Conservation (phyloP, 1,140 invertebrate genomes). For the Oncopodura yosiiana region DNA sequence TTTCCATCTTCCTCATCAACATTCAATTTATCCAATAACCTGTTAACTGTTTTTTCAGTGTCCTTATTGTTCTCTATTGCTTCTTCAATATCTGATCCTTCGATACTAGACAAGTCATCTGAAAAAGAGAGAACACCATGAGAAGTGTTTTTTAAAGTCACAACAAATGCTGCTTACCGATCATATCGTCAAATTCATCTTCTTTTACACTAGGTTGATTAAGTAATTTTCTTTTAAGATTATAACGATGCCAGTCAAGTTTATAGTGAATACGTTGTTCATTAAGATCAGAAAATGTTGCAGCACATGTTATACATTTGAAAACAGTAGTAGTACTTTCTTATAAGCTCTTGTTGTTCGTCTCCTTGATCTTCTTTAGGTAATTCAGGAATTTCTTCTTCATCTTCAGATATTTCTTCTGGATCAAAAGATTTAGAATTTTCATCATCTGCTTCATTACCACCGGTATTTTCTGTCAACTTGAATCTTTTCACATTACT, state of each 20-base stretch:
- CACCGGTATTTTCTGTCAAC: background rate
- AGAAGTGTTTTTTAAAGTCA: background rate
- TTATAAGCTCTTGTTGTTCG: background rate
- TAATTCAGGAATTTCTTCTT: background rate
- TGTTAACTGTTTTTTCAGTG: slow-evolving; percentile 44
- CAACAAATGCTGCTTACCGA: slow-evolving; percentile 16
- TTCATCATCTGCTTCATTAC: background rate
- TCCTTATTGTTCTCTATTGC: slow-evolving; percentile 2
- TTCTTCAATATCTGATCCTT: slow-evolving; percentile 47
- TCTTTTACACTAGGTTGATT: slow-evolving; percentile 48
- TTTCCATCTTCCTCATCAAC: background rate
- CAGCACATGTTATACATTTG: slow-evolving; percentile 29
- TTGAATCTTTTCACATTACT: slow-evolving; percentile 1
- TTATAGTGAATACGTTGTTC: slow-evolving; percentile 53
- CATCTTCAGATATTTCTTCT: background rate
- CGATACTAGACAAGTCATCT: slow-evolving; percentile 67
- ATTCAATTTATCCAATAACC: slow-evolving; percentile 16
- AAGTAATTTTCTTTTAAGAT: slow-evolving; percentile 55
- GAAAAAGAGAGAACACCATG: slow-evolving; percentile 13
- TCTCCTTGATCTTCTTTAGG: background rate
- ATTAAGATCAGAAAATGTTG: slow-evolving; percentile 18
- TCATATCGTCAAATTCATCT: slow-evolving; percentile 45
- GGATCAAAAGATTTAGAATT: background rate
- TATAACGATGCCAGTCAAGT: slow-evolving; percentile 62
- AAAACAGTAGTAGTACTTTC: slow-evolving; percentile 11